phyloP scores from a whole-genome alignment of 1,140 invertebrate genomes.

The Conus ventricosus region DNA sequence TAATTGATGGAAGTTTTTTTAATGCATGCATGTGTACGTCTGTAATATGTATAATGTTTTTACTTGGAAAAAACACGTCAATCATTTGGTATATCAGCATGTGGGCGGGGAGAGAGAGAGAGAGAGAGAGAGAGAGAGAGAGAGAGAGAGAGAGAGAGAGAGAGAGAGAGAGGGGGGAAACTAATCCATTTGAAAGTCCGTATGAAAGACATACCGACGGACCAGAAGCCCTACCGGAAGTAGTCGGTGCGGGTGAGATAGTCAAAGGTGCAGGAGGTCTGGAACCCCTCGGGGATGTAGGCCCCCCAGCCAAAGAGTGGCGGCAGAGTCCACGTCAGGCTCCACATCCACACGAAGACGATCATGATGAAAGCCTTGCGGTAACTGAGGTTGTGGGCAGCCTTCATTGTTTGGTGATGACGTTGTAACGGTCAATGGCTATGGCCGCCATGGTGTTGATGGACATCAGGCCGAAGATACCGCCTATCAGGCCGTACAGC shows the following conservation, averaged over 20 bases:
- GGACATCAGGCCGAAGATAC: constrained; percentile 86
- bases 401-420: constrained; percentile 81
- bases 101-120: too few species aligned
- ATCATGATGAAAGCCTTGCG: constrained; percentile 83
- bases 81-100: too few species aligned
- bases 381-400: constrained; percentile 78
- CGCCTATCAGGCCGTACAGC: constrained; percentile 86
- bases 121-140: too few species aligned
- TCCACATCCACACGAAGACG: constrained; percentile 82
- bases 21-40: too few species aligned
- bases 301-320: constrained; percentile 87
- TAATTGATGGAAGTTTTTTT: too few species aligned
- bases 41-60: too few species aligned
- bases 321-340: constrained; percentile 82
- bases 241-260: constrained; percentile 82
- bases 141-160: background rate
- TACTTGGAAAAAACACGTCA: too few species aligned
- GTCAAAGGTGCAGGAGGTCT: constrained; percentile 90
- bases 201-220: background rate
- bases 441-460: constrained; percentile 91
- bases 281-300: constrained; percentile 90
- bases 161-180: background rate
- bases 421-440: constrained; percentile 88
- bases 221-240: constrained; percentile 66
- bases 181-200: background rate